A percentile compares a stretch with the other conserved stretches of the same genome.
Conservation (phyloP, 2,113 vertebrate genomes). For the Oncorhynchus keta region DNA sequence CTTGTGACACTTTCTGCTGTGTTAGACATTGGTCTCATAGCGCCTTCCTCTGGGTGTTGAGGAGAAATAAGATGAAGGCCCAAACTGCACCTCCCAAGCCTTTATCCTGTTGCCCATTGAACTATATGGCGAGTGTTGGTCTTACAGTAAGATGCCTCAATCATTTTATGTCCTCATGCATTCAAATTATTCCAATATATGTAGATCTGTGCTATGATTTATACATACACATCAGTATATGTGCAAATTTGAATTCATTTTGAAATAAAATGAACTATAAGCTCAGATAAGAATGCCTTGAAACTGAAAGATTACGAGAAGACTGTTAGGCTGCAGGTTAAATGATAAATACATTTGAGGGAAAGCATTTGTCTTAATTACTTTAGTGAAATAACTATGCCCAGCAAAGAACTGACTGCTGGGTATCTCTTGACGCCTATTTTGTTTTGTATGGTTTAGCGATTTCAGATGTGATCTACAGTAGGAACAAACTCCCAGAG, state of each 20-base stretch:
- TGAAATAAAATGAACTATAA: constrained; percentile 41
- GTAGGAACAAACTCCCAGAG: constrained; percentile 34
- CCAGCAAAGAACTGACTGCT: constrained; percentile 36
- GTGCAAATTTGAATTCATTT: constrained; percentile 55
- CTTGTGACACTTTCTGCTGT: constrained; percentile 42
- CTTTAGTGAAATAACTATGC: constrained; percentile 42
- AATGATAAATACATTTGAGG: constrained; percentile 43
- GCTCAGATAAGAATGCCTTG: constrained; percentile 56
- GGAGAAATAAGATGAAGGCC: constrained; percentile 51
- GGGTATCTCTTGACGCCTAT: constrained; percentile 28
- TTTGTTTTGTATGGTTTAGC: constrained; percentile 36
- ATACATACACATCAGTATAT: constrained; percentile 49
- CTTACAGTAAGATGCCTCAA: constrained; percentile 55
- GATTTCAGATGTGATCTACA: constrained; percentile 35
- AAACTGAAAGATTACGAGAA: constrained; percentile 19
- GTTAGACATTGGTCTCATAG: constrained; percentile 32
- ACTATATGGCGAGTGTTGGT: constrained; percentile 42
- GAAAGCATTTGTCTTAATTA: constrained; percentile 64
- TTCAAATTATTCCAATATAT: constrained; percentile 55
- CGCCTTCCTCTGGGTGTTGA: constrained; percentile 31
- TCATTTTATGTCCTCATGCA: constrained; percentile 53
- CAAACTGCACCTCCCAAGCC: constrained; percentile 61
- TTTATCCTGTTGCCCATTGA: constrained; percentile 50
- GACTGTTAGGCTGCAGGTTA: constrained; percentile 41
- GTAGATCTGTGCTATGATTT: constrained; percentile 54